Evolutionary conservation across 1,140 invertebrate species (phyloP).

Genomic region (Aphelenchoides besseyi): DNA sequence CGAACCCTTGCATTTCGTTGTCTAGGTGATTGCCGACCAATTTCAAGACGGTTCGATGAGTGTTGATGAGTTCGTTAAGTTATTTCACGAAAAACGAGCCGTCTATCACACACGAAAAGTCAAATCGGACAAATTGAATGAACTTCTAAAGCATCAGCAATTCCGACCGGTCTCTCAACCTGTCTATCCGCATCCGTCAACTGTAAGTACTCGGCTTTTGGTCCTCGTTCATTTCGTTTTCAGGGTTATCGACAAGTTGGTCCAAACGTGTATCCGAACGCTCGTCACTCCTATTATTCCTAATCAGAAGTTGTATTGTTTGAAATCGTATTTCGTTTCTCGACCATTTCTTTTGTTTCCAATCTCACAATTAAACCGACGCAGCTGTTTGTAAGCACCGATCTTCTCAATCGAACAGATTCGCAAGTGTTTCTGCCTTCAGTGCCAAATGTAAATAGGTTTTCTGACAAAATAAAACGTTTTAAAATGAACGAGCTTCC

Average conservation of each 20-base stretch:
- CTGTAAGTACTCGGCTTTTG: not conserved
- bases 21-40: conserved; percentile 11
- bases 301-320: not conserved
- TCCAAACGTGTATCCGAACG: conserved; percentile 21
- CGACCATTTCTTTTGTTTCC: not conserved
- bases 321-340: not conserved
- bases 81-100: conserved; percentile 24
- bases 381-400: no score
- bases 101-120: conserved; percentile 22
- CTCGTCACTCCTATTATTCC: conserved; percentile 18
- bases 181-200: conserved; percentile 21
- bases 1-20: not conserved
- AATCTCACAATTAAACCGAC: no score
- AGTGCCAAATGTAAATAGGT: no score
- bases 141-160: conserved; percentile 14
- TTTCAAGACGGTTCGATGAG: conserved; percentile 10
- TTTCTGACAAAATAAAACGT: no score
- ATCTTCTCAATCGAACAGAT: no score
- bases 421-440: no score
- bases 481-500: conserved; percentile 91
- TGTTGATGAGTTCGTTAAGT: conserved; percentile 23
- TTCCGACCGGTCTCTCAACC: conserved; percentile 16
- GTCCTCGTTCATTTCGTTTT: not conserved
- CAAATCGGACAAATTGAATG: conserved; percentile 24
- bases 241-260: conserved; percentile 15